Conservation (phyloP, 2,888 invertebrate genomes). For the Nipponacmea schrenckii region DNA sequence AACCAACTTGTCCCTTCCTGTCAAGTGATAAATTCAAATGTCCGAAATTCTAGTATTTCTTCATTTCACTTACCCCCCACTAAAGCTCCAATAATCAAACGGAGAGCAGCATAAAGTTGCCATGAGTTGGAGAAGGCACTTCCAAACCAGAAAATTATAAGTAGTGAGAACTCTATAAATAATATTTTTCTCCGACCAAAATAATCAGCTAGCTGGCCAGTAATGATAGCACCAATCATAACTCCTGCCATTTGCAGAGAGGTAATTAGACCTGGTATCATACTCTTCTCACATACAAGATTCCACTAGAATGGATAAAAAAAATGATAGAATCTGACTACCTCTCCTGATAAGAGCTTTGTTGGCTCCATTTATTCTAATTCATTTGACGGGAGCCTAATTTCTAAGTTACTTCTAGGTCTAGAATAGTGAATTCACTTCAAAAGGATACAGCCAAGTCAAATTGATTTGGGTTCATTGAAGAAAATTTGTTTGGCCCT, state of each 20-base stretch:
- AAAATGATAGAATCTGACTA: too few relatives aligned
- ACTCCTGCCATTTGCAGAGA: conserved; percentile 64
- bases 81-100: conserved; percentile 58
- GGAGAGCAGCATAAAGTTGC: conserved; percentile 57
- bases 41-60: too few relatives aligned
- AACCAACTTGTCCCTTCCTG: too few relatives aligned
- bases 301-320: conserved; percentile 52
- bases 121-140: conserved; percentile 59
- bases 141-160: conserved; percentile 53
- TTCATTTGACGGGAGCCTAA: too few relatives aligned
- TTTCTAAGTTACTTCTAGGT: too few relatives aligned
- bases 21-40: too few relatives aligned
- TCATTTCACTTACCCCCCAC: conserved; percentile 52
- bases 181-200: conserved; percentile 59
- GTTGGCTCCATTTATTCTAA: too few relatives aligned
- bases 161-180: conserved; percentile 50
- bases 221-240: conserved; percentile 55
- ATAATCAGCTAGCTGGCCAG: conserved; percentile 62
- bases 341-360: too few relatives aligned
- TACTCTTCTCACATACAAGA: conserved; percentile 52
- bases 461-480: too few relatives aligned
- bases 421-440: too few relatives aligned
- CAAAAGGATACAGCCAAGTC: too few relatives aligned
- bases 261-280: conserved; percentile 53
- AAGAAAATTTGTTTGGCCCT: too few relatives aligned